A percentile compares a stretch with the other conserved stretches of the same genome.
phyloP scores from a whole-genome alignment of 2,888 invertebrate genomes.

The Drosophila atripex region DNA sequence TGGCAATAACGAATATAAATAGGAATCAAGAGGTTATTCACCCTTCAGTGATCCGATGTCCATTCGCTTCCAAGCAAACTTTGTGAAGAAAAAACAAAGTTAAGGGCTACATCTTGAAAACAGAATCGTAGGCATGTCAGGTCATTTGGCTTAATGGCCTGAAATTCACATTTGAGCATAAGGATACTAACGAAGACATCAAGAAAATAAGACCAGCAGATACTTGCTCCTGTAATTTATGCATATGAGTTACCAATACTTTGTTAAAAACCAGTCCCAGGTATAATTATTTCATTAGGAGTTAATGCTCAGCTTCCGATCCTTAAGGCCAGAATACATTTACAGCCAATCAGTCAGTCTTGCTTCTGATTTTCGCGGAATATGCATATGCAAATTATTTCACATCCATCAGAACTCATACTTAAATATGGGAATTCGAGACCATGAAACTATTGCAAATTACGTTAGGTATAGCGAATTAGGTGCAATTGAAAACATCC shows the following conservation, averaged over 20 bases:
- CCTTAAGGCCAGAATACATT: not conserved
- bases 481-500: not conserved
- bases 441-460: not conserved
- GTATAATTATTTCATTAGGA: constrained; percentile 38
- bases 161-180: not conserved
- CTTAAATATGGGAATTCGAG: not conserved
- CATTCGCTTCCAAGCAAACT: not conserved
- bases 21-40: constrained; percentile 3
- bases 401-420: not conserved
- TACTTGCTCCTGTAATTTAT: constrained; percentile 5
- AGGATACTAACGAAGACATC: constrained; percentile 1
- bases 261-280: constrained; percentile 10
- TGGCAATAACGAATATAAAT: not conserved
- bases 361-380: not conserved
- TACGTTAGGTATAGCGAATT: not conserved
- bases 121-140: constrained; percentile 13
- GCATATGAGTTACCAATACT: constrained; percentile 23
- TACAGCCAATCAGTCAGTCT: not conserved
- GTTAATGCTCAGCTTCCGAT: constrained; percentile 31
- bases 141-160: constrained; percentile 24
- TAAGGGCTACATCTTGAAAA: not conserved
- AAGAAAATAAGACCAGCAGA: not conserved
- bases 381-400: not conserved
- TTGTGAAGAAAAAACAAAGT: not conserved
- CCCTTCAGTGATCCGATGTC: not conserved